phyloP scores from a whole-genome alignment of 2,113 vertebrate genomes.

The Trichechus manatus region DNA sequence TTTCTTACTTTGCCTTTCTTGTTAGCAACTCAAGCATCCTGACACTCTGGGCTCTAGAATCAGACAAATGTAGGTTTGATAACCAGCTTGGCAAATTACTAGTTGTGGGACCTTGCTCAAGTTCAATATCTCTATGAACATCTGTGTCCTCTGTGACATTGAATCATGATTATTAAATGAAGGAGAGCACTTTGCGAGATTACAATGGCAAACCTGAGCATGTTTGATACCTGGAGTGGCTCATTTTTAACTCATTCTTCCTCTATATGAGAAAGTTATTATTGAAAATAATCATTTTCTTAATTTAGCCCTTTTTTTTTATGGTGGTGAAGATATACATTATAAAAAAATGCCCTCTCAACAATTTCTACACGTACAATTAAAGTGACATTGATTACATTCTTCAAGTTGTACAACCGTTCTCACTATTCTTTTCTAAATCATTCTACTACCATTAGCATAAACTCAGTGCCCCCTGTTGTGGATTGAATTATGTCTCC shows the following conservation, averaged over 20 bases:
- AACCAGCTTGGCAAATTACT: neutral
- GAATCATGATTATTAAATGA: neutral
- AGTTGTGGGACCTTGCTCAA: neutral
- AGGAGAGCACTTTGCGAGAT: neutral
- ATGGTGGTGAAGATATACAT: neutral
- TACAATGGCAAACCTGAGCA: neutral
- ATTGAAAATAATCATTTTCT: neutral
- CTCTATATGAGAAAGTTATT: neutral
- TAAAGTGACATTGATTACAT: neutral
- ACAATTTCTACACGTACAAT: neutral
- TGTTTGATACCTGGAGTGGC: neutral
- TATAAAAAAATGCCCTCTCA: neutral
- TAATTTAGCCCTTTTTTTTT: neutral
- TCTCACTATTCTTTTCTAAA: neutral
- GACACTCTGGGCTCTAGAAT: neutral
- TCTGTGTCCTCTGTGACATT: neutral
- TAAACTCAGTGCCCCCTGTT: neutral
- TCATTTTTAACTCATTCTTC: neutral
- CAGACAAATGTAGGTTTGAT: slow-evolving; percentile 16
- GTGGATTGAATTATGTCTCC: neutral
- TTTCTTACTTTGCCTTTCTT: slow-evolving; percentile 54
- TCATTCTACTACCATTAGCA: neutral
- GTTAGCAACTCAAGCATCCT: slow-evolving; percentile 36
- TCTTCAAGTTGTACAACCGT: neutral
- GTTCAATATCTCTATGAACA: neutral